phyloP scores from a whole-genome alignment of 2,797 vertebrate genomes.

The Chaunax sp. region DNA sequence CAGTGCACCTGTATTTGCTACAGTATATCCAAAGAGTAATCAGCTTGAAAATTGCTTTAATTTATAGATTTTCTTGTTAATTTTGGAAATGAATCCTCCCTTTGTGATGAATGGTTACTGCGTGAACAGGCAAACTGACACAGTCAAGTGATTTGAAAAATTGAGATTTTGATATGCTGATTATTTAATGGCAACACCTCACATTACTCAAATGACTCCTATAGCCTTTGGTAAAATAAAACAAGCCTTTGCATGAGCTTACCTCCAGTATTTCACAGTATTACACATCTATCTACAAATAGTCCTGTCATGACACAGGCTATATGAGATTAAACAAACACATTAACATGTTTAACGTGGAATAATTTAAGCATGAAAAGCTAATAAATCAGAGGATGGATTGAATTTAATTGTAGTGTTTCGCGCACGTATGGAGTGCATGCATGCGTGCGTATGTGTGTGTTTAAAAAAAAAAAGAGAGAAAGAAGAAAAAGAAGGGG shows the following conservation, averaged over 20 bases:
- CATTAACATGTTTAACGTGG: conserved; percentile 78
- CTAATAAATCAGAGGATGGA: conserved; percentile 84
- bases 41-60: conserved; percentile 92
- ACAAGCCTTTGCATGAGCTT: conserved; percentile 13
- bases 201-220: conserved; percentile 18
- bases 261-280: conserved; percentile 18
- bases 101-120: neutral
- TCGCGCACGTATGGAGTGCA: conserved; percentile 48
- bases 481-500: conserved; percentile 46
- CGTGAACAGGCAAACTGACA: conserved; percentile 20
- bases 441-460: conserved; percentile 47
- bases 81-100: conserved; percentile 15
- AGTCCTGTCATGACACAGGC: conserved; percentile 41
- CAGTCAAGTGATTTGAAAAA: conserved; percentile 17
- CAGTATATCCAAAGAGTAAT: conserved; percentile 90
- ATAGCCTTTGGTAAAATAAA: neutral
- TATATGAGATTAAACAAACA: conserved; percentile 77
- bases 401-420: conserved; percentile 78
- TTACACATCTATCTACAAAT: conserved; percentile 27
- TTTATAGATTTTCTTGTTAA: conserved; percentile 88
- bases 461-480: conserved; percentile 9
- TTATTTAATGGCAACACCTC: conserved; percentile 24
- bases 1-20: neutral
- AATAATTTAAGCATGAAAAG: conserved; percentile 83
- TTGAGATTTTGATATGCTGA: conserved; percentile 22